Percentiles rank a stretch among this genome's conserved stretches.
Conservation (phyloP, 2,888 invertebrate species). For the Leptinotarsa juncta region DNA sequence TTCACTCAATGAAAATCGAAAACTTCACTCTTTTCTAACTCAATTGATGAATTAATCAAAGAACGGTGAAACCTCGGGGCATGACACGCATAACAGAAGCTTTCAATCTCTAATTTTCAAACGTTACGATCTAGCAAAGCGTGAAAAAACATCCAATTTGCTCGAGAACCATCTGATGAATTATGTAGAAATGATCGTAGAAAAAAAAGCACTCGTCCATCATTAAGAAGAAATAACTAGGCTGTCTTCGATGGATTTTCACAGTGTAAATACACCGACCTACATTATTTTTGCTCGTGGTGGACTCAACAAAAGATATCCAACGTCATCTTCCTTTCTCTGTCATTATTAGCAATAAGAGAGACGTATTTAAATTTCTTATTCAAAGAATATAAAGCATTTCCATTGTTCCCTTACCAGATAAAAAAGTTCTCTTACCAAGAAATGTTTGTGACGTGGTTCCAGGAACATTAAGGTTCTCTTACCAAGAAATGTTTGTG, state of each 20-base stretch:
- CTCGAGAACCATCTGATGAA: conserved; percentile 26
- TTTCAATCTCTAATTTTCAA: conserved; percentile 23
- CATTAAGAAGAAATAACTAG: conserved; percentile 9
- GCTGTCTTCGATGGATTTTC: not conserved
- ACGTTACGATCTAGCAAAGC: conserved; percentile 21
- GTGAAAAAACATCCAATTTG: conserved; percentile 29
- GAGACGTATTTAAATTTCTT: not conserved
- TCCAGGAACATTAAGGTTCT: no score
- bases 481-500: no score
- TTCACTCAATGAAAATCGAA: not conserved
- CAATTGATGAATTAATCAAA: not conserved
- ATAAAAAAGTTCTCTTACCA: no score
- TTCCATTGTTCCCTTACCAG: no score
- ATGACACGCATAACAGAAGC: not conserved
- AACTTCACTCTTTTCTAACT: not conserved
- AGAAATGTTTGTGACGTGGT: no score
- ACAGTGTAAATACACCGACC: conserved; percentile 7
- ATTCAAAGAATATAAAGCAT: no score
- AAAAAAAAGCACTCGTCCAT: not conserved
- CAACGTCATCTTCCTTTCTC: not conserved
- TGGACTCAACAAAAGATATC: not conserved
- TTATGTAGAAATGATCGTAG: conserved; percentile 25
- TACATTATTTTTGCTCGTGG: not conserved
- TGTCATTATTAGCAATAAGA: not conserved
- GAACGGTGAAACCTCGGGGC: not conserved